Percentiles rank a stretch among this genome's conserved stretches.
Conservation (phyloP, 2,113 vertebrate genomes). For the Micronycteris hirsuta region DNA sequence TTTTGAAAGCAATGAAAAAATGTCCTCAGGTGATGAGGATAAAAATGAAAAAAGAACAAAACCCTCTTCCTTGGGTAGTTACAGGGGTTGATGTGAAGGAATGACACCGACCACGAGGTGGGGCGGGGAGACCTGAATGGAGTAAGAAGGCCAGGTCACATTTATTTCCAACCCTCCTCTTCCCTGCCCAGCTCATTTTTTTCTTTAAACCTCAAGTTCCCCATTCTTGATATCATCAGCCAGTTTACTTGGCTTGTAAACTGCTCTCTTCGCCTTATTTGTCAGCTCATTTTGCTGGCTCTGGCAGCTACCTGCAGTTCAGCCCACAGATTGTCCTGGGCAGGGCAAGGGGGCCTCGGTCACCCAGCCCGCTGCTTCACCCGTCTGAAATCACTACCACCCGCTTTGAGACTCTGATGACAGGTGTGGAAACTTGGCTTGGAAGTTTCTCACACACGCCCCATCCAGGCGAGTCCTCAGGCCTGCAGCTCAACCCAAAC, state of each 20-base stretch:
- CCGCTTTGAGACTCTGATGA: neutral
- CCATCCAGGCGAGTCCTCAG: neutral
- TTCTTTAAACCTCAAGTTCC: slow-evolving; percentile 5
- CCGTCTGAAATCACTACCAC: neutral
- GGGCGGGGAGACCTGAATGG: neutral
- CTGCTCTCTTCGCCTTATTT: neutral
- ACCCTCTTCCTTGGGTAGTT: neutral
- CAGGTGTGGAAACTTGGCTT: neutral
- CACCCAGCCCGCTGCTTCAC: neutral
- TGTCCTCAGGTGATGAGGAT: no score
- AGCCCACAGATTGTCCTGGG: neutral
- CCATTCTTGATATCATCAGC: neutral
- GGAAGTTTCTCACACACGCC: neutral
- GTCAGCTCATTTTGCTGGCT: neutral
- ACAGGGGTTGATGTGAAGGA: neutral
- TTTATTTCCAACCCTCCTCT: neutral
- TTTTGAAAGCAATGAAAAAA: no score
- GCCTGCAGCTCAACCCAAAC: neutral
- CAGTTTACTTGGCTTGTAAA: neutral
- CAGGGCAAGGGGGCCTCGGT: neutral
- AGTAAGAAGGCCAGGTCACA: neutral
- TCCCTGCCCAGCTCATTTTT: neutral
- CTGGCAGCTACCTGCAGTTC: neutral
- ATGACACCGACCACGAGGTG: neutral
- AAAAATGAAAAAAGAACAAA: neutral